These are phyloP conservation scores for Euglossa dilemma DNA, from an alignment of 1,140 invertebrate genomes.

Conservation along the genomic window DNA sequence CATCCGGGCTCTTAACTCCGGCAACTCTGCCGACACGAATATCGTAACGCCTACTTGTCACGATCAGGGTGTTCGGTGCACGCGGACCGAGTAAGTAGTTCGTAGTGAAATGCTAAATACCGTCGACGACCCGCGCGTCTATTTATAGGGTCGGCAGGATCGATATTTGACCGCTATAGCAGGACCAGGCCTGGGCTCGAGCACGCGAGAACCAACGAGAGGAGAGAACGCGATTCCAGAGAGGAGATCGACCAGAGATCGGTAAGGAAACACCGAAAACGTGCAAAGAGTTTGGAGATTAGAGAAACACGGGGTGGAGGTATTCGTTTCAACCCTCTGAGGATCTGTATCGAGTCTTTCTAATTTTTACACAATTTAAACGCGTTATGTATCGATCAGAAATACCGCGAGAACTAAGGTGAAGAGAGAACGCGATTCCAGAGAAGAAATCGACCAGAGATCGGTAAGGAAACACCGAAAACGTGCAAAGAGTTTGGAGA, in stretches of 20 bases:
- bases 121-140: constrained; percentile 60
- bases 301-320: too few species aligned
- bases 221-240: background rate
- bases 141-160: constrained; percentile 73
- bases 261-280: background rate
- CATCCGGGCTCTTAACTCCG: background rate
- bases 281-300: background rate
- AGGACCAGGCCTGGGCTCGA: background rate
- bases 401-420: constrained; percentile 1
- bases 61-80: constrained; percentile 15
- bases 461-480: background rate
- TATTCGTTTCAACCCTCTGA: too few species aligned
- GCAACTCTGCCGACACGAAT: background rate
- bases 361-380: too few species aligned
- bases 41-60: constrained; percentile 38
- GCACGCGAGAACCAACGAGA: constrained; percentile 4
- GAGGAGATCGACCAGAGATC: background rate
- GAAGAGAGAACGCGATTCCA: background rate
- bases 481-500: background rate
- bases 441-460: background rate
- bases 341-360: too few species aligned
- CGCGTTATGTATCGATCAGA: too few species aligned
- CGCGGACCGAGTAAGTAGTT: constrained; percentile 58
- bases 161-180: constrained; percentile 67
- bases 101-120: constrained; percentile 74